Base-by-base conservation (phyloP, 1,140 invertebrate species). In the Vanessa tameamea region DNA sequence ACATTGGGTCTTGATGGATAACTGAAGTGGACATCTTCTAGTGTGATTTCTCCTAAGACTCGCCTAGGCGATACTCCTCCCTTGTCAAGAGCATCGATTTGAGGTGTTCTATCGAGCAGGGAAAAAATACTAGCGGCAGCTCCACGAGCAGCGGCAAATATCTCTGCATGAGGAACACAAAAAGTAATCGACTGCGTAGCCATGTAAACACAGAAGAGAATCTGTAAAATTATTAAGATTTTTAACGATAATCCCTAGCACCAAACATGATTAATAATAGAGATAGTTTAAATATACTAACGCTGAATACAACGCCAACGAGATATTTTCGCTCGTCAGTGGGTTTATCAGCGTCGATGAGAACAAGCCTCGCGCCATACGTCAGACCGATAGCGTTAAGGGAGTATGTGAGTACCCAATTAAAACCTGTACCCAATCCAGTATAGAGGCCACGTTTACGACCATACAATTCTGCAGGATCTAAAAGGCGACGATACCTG, bases 151-250 rank as follows among this genome's bases (percentile, higher is more conserved):
- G 84, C 69, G 0, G 90, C 93, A 72, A 96, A 95, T 3, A 94
- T 93, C 86, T 96, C 95, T 0, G 97, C 88, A 83, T 96, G 96
- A 0, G 97, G 97, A 9, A 96, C 94, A 23, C 96, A 95, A 77
- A 96, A 94, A 63, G 97, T 96, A n/a, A 98, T 93, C 57, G 96
- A 96, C 84, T 98, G 97, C 0, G 96, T 96, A 9, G 96, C 97
- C 89, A 96, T 95, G 78, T 98, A 93, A 5, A 97, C 95, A 74
- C 95, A 95, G 91, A 97, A 97, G 78, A 97, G 95, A 11, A 96
- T 95, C 95, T 96, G 77, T 53, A 74, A 74, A 55, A 59, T 43
- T 9, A 9, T 50, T 13, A n/a, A 50, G 13, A 50, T 15, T 15
- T 15, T 1, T 15, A 15, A n/a, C 15, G 14, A 50, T 13, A 50